Percentiles rank a stretch among this genome's conserved stretches.
Conservation (phyloP, 2,888 invertebrate genomes). For the Byasa hedistus region DNA sequence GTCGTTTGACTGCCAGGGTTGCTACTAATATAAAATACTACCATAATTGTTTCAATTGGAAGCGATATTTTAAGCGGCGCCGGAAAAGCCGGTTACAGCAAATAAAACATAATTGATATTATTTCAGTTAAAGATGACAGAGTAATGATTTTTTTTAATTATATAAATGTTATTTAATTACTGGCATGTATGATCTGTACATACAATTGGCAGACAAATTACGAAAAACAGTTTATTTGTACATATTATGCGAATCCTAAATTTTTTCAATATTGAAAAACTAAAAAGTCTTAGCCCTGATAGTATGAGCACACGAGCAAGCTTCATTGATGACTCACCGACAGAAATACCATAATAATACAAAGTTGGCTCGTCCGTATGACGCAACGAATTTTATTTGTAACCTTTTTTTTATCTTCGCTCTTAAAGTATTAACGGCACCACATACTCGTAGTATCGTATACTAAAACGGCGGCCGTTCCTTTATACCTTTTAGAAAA, state of each 20-base stretch:
- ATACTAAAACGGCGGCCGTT: neutral
- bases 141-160: too few species aligned
- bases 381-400: slow-evolving; percentile 35
- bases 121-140: too few species aligned
- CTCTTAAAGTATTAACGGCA: slow-evolving; percentile 13
- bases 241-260: too few species aligned
- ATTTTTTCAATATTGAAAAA: neutral
- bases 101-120: too few species aligned
- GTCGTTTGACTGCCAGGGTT: slow-evolving; percentile 19
- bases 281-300: slow-evolving; percentile 31
- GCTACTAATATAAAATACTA: neutral
- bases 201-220: too few species aligned
- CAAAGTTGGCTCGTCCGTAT: slow-evolving; percentile 34
- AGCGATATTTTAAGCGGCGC: neutral
- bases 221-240: too few species aligned
- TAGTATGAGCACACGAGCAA: slow-evolving; percentile 31
- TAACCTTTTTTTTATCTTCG: slow-evolving; percentile 19
- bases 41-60: neutral
- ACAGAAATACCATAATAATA: slow-evolving; percentile 44
- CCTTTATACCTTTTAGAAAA: neutral
- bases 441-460: slow-evolving; percentile 4
- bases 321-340: slow-evolving; percentile 43
- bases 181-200: too few species aligned
- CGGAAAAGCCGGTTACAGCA: neutral
- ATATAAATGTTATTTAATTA: too few species aligned